Base-by-base conservation (phyloP, 2,113 vertebrate genomes). In the Xiphophorus hellerii region DNA sequence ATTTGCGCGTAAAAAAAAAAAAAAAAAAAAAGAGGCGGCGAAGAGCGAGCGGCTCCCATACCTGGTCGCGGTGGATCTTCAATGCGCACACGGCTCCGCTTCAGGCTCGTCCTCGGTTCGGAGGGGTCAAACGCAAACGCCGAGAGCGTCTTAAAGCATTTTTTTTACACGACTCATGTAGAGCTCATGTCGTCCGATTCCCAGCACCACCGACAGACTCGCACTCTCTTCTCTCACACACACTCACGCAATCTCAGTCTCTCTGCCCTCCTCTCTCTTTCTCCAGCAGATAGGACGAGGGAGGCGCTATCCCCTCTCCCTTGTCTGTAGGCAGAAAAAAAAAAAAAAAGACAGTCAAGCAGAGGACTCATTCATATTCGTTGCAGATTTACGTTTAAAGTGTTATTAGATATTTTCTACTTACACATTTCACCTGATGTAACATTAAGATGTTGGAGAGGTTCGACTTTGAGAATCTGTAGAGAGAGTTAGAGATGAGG, bases 91-190 rank as follows among this genome's bases (percentile, higher is more conserved):
- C 29, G 62, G 86, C 67, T 89, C 88, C 86, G 90, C 87, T 86
- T 90, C 83, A 67, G 91, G 84, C 83, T 88, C 78, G 90, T 89
- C 90, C 86, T 93, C 29, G 81, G 69, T 83, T 88, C 17, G 78
- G 71, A 84, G 74, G 82, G 86, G 68, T 92, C 75, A 73, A 81
- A 87, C 74, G 84, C 78, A 89, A 84, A 85, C 87, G 83, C 85
- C 70, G 71, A 89, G 79, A 85, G 88, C 88, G 83, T 89, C 85
- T 90, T 91, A 91, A 81, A 90, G 82, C 91, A 93, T 93, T 93
- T 92, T 92, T 92, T 93, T 92, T 93, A 90, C 81, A 81, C 68
- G 84, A 84, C 88, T 93, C 90, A 93, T 92, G 92, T 90, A 91
- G 88, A 87, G 87, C 90, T 89, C 91, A 92, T 93, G 89, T 88